A percentile compares a stretch with the other conserved stretches of the same genome.
These are phyloP conservation scores for Trichonephila inaurata DNA, from an alignment of 1,140 invertebrate genomes.

Conservation along the genomic window DNA sequence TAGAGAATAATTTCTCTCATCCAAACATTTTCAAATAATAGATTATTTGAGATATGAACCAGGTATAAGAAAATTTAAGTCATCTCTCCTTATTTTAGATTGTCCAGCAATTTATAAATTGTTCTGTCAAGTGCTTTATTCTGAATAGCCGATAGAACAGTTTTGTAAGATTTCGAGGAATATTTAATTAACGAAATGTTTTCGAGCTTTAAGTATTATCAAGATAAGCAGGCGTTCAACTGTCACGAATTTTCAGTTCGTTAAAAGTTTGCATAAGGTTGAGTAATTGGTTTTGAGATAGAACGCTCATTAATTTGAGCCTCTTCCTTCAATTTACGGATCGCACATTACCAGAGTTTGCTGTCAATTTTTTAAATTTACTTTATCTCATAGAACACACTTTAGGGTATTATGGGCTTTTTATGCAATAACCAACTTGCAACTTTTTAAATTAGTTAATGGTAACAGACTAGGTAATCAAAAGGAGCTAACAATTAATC, in stretches of 20 bases:
- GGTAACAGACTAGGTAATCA: no score
- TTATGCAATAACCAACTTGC: no score
- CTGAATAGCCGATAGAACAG: conserved; percentile 4
- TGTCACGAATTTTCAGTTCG: conserved; percentile 50
- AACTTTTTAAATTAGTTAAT: no score
- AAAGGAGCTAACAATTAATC: no score
- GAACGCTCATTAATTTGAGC: conserved; percentile 29
- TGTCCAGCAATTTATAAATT: conserved; percentile 6
- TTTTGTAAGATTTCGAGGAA: conserved; percentile 44
- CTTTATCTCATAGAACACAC: no score
- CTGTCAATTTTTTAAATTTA: no score
- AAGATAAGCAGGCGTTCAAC: conserved; percentile 53
- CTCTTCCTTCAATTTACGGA: background rate
- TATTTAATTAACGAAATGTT: conserved; percentile 47
- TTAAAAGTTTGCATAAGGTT: conserved; percentile 40
- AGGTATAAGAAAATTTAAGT: background rate
- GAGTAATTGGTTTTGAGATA: conserved; percentile 33
- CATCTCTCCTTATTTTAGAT: background rate
- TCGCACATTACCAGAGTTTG: background rate
- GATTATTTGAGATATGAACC: no score
- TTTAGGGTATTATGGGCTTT: no score
- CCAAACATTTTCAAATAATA: no score
- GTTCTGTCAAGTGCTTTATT: background rate
- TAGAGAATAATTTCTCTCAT: no score
- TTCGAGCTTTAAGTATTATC: conserved; percentile 7